Evolutionary conservation across 2,888 invertebrate species (phyloP).

Genomic region (Charanyca ferruginea): DNA sequence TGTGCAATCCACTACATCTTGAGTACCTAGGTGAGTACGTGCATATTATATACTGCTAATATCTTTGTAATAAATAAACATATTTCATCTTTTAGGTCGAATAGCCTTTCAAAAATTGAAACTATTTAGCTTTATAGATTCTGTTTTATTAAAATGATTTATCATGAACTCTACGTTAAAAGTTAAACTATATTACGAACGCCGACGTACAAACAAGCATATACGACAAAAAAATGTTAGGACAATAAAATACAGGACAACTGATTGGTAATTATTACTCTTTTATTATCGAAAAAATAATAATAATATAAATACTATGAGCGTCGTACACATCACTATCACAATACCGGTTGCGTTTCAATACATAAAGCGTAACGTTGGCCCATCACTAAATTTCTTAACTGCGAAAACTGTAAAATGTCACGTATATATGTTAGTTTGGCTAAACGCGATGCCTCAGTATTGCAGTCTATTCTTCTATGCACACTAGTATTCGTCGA

Average conservation of each 20-base stretch:
- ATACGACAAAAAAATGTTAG: conserved; percentile 72
- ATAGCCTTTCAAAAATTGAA: neutral
- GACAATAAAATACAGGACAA: conserved; percentile 85
- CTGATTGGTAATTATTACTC: conserved; percentile 81
- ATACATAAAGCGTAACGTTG: conserved; percentile 74
- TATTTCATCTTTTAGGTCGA: neutral
- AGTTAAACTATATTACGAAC: conserved; percentile 35
- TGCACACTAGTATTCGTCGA: neutral
- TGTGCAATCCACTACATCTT: neutral
- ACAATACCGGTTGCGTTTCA: conserved; percentile 83
- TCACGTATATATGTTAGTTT: too few species aligned
- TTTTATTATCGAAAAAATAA: conserved; percentile 86
- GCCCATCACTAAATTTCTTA: conserved; percentile 76
- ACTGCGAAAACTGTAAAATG: conserved; percentile 59
- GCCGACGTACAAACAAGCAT: conserved; percentile 67
- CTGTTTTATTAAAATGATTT: neutral
- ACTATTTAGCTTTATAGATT: neutral
- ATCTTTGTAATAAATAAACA: neutral
- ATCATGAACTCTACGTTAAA: neutral
- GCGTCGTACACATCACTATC: conserved; percentile 88
- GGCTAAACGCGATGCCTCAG: too few species aligned
- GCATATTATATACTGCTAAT: neutral
- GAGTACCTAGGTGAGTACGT: neutral
- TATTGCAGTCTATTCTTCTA: neutral
- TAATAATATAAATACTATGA: conserved; percentile 84